Evolutionary conservation across 1,140 invertebrate species (phyloP).

Genomic region (Lamellibrachia luymesi): DNA sequence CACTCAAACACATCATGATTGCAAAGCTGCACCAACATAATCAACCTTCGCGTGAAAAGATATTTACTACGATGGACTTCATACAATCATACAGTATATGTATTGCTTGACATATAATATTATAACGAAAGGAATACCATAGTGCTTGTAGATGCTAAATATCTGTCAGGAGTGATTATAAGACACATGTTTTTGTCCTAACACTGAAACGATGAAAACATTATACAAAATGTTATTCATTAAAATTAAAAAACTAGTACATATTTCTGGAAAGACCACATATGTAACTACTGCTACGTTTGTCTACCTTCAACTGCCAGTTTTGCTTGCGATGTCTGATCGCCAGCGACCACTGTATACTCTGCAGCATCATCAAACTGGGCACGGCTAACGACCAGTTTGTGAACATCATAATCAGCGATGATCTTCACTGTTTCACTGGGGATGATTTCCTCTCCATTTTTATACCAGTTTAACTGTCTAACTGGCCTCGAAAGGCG

Average conservation of each 20-base stretch:
- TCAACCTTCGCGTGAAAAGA: too few species aligned
- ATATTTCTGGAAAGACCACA: neutral
- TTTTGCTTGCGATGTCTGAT: slow-evolving; percentile 72
- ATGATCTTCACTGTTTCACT: slow-evolving; percentile 43
- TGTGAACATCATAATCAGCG: slow-evolving; percentile 43
- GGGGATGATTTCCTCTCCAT: slow-evolving; percentile 49
- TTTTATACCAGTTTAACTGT: slow-evolving; percentile 51
- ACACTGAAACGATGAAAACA: neutral
- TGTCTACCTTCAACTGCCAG: slow-evolving; percentile 72
- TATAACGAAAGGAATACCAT: neutral
- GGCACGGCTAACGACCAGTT: slow-evolving; percentile 46
- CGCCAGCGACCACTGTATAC: slow-evolving; percentile 47
- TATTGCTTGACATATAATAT: neutral
- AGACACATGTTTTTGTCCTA: neutral
- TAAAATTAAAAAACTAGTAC: too few species aligned
- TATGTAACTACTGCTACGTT: neutral
- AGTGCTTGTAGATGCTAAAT: too few species aligned
- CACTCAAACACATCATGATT: neutral
- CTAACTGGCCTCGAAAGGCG: slow-evolving; percentile 42
- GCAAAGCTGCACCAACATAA: too few species aligned
- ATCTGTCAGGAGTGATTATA: neutral
- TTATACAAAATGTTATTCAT: too few species aligned
- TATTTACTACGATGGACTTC: neutral
- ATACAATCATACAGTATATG: neutral
- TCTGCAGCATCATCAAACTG: slow-evolving; percentile 48